Evolutionary conservation across 2,888 invertebrate species (phyloP), one percentile per base, ranked within the genome.

Genomic region (Cloeon dipterum): DNA sequence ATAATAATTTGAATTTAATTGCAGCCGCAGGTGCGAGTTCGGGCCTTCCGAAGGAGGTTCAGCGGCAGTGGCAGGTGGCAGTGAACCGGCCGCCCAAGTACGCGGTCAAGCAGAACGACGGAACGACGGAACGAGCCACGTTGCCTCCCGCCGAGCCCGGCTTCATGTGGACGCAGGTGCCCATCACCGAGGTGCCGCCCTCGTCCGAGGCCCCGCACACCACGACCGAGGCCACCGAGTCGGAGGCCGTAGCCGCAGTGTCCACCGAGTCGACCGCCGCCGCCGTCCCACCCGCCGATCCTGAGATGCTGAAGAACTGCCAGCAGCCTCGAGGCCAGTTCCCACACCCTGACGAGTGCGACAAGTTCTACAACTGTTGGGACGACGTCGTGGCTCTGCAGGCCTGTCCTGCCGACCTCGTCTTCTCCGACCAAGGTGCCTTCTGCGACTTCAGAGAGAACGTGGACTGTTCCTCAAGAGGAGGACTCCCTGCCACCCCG

Each of bases 321-420:
- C 35, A 20, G 25, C 50, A 44, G 10, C 59, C 61, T 20, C 56
- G 70, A 34, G 66, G 72, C 3, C 74, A 74, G 49, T 70, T 72
- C 43, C 65, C 71, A 0, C 67, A 68, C 8, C 59, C 62, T 1
- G 58, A 52, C 20, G 52, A 61, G 4, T 76, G 75, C 47, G 63
- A 63, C 29, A 68, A 63, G 46, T 76, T 69, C 50, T 47, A 74
- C 11, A 74, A 74, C 51, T 76, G 75, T 49, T 75, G 75, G 75
- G 72, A 74, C 45, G 74, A 69, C 1, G 61, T 63, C 44, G 70
- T 66, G 0, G 59, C 67, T 18, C 74, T 74, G 45, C 68, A 74
- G 50, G 62, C 65, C 16, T 76, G 75, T 42, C 72, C 73, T 0
- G 54, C 56, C 8, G 70, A 68, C 0, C 49, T 74, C 4, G 49